These are phyloP conservation scores for Vandiemenella viatica DNA, from an alignment of 2,888 invertebrate species.

Conservation along the genomic window DNA sequence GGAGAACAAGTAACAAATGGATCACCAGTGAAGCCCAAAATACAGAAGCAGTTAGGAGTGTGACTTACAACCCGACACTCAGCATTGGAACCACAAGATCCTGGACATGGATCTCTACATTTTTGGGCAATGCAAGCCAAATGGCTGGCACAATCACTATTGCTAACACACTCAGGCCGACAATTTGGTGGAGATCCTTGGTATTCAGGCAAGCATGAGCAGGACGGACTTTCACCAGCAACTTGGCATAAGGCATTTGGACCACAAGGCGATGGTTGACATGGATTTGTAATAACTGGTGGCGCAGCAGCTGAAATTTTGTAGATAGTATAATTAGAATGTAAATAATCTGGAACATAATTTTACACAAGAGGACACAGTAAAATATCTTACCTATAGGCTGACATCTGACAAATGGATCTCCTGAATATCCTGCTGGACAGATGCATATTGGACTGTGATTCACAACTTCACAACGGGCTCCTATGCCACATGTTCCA, in stretches of 20 bases:
- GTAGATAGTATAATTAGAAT: background rate
- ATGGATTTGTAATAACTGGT: constrained; percentile 14
- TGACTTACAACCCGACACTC: constrained; percentile 25
- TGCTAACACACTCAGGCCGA: constrained; percentile 30
- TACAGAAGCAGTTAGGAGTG: constrained; percentile 28
- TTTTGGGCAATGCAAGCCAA: constrained; percentile 28
- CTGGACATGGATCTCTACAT: constrained; percentile 34
- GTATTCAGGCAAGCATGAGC: constrained; percentile 34
- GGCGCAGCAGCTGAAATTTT: background rate
- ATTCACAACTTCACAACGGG: constrained; percentile 37
- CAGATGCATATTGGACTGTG: constrained; percentile 29
- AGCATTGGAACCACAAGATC: constrained; percentile 27
- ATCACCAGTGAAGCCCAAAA: constrained; percentile 27
- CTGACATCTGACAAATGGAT: constrained; percentile 61
- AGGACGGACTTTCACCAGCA: constrained; percentile 34
- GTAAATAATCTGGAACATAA: background rate
- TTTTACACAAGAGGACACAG: background rate
- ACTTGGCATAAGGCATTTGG: constrained; percentile 44
- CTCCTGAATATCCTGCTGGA: constrained; percentile 39
- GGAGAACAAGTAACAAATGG: constrained; percentile 24
- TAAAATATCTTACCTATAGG: constrained; percentile 41
- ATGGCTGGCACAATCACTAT: constrained; percentile 29
- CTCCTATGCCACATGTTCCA: constrained; percentile 37
- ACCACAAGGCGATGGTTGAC: constrained; percentile 24
- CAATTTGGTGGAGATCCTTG: constrained; percentile 34